These are phyloP conservation scores for Gallirallus australis DNA, from an alignment of 2,797 vertebrate species.

Conservation along the genomic window DNA sequence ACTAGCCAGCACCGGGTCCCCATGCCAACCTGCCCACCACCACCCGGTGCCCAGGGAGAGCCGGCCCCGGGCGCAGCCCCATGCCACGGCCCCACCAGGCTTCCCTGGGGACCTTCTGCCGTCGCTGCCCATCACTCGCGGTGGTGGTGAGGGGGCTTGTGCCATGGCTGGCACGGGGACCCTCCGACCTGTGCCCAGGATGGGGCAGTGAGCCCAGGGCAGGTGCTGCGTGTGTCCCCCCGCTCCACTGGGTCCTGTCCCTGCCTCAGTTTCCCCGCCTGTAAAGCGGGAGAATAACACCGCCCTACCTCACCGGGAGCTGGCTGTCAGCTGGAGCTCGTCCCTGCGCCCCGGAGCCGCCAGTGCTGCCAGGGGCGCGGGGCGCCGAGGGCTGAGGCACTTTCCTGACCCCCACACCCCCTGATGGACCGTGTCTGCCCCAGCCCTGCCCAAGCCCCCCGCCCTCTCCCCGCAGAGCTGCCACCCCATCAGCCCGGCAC, in stretches of 20 bases:
- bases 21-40: neutral
- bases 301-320: conserved; percentile 65
- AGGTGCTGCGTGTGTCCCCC: neutral
- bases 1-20: conserved; percentile 79
- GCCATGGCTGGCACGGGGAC: neutral
- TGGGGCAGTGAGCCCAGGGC: neutral
- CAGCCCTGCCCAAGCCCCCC: neutral
- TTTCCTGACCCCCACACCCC: neutral
- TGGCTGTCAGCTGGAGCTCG: neutral
- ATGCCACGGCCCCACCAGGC: conserved; percentile 47
- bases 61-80: conserved; percentile 25
- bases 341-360: neutral
- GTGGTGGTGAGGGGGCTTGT: neutral
- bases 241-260: neutral
- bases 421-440: neutral
- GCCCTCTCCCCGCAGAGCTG: neutral
- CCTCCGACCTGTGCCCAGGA: neutral
- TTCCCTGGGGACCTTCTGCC: neutral
- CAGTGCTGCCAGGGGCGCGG: neutral
- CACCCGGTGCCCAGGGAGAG: neutral
- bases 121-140: neutral
- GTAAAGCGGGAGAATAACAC: conserved; percentile 48
- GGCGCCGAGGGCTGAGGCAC: fast-evolving
- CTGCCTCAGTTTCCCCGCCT: conserved; percentile 50
- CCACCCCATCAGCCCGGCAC: neutral